Base-by-base conservation (phyloP, 2,888 invertebrate genomes). In the Microctonus brassicae region DNA sequence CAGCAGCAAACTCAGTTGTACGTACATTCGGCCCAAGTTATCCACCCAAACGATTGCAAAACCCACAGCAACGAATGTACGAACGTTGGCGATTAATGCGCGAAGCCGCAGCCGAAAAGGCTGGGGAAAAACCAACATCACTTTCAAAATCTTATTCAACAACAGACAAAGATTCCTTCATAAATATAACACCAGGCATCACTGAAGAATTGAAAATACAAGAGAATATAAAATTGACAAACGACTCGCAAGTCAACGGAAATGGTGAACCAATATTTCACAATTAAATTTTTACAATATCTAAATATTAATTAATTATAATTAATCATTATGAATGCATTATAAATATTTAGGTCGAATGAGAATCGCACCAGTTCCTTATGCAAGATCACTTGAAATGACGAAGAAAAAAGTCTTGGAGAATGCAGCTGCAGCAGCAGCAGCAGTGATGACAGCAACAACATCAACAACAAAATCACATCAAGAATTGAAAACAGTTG, bases 341-440 rank as follows among this genome's bases (percentile, higher is more conserved):
- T 36, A 17, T 20, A 60, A 34, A 62, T 26, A 24, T 39, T 2
- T 67, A 81, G 87, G 81, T 64, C 86, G 87, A 70, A 77, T 91
- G 71, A 90, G 94, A 69, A 95, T 95, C 78, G 93, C 95, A 26
- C 94, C 95, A 79, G 95, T 94, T 61, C 92, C 94, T 69, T 95
- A 95, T 88, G 93, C 94, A 33, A 89, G 92, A 78, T 92, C 92
- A 26, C 89, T 94, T 72, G 90, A 94, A 76, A 89, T 91, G 81
- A 93, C 93, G 10, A 95, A 94, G 83, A 93, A 91, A 81, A 90
- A 90, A 73, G 90, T 93, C 29, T 86, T 90, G 74, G 90, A 91
- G 75, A 86, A 84, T 79, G 88, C 74, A 24, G 83, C 84, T 33
- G 84, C n/a, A 55, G 65, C 17, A 36, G 94, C 94, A 88, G 94